These are phyloP conservation scores for Lepilemur ruficaudatus DNA, from an alignment of 2,797 vertebrate species.

Conservation along the genomic window DNA sequence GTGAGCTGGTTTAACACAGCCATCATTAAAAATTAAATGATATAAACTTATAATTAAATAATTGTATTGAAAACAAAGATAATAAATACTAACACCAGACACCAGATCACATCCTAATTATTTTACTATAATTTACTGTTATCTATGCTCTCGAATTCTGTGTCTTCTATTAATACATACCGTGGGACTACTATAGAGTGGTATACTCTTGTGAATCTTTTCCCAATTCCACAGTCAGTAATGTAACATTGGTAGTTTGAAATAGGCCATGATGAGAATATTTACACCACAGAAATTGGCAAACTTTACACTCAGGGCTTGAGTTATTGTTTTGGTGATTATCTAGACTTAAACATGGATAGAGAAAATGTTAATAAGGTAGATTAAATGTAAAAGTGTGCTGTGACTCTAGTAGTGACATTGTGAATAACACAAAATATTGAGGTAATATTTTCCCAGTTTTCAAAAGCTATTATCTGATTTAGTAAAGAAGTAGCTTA, in stretches of 20 bases:
- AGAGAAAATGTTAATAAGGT: not conserved
- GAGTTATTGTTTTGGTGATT: not conserved
- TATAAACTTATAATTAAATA: not conserved
- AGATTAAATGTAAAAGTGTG: not conserved
- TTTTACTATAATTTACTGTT: not conserved
- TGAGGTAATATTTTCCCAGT: not conserved
- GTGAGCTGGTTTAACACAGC: not conserved
- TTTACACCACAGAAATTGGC: not conserved
- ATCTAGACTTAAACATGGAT: not conserved
- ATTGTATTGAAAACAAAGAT: not conserved
- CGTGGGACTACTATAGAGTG: not conserved
- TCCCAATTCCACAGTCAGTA: not conserved
- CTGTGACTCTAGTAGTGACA: not conserved
- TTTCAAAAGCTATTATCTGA: not conserved
- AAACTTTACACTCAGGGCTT: not conserved
- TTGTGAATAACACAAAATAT: not conserved
- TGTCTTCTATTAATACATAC: too few relatives aligned
- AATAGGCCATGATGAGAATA: not conserved
- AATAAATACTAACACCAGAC: not conserved
- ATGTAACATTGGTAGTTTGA: not conserved
- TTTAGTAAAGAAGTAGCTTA: not conserved
- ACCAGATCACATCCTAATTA: not conserved
- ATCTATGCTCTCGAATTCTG: not conserved
- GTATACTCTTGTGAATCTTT: not conserved
- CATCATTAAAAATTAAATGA: conserved; percentile 30